Conservation (phyloP, 2,113 vertebrate genomes). For the Tylochromis polylepis region DNA sequence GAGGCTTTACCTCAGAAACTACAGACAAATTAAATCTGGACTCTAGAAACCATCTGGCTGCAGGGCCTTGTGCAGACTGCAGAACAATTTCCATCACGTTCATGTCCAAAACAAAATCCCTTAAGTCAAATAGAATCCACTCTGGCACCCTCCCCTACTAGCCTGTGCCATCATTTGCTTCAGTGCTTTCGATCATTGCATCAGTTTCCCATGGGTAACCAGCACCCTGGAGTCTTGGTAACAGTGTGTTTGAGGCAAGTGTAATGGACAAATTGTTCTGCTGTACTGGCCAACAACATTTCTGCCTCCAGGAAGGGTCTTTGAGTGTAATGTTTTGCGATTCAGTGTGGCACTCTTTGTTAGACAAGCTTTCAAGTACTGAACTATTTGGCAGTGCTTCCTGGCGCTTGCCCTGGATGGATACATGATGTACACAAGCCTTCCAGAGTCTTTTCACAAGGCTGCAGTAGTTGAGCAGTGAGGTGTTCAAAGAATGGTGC, state of each 20-base stretch:
- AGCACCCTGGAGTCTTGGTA: neutral
- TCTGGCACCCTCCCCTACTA: neutral
- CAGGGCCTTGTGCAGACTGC: neutral
- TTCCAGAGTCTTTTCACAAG: neutral
- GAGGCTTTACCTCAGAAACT: neutral
- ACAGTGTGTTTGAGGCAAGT: neutral
- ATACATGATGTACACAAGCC: neutral
- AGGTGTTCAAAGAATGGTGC: neutral
- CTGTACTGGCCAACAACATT: neutral
- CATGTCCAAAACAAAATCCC: neutral
- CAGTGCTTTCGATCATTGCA: neutral
- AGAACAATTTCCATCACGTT: neutral
- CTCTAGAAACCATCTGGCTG: neutral
- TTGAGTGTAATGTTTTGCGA: neutral
- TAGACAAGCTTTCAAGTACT: neutral
- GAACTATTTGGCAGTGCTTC: neutral
- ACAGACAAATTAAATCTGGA: neutral
- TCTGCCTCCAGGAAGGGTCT: neutral
- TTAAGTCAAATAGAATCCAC: neutral
- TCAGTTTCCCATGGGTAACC: neutral
- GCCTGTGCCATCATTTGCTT: neutral
- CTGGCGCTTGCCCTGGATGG: neutral
- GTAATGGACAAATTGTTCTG: neutral
- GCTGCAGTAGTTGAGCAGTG: neutral
- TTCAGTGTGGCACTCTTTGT: neutral